Conservation (phyloP, 1,140 invertebrate genomes). For the Drosophila pseudoobscura region DNA sequence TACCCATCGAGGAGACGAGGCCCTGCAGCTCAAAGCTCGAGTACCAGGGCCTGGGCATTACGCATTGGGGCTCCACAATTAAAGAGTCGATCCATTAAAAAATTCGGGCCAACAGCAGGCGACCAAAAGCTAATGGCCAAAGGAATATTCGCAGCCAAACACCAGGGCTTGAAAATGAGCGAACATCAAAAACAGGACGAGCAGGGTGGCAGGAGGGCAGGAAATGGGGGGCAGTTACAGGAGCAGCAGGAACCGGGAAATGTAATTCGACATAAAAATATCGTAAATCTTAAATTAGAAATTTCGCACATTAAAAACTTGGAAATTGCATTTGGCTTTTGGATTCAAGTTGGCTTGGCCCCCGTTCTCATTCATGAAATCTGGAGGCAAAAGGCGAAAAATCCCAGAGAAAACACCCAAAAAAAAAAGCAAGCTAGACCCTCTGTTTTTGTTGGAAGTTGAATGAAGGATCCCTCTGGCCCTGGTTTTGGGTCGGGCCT, state of each 20-base stretch:
- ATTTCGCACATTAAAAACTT: conserved; percentile 82
- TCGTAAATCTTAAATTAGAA: conserved; percentile 82
- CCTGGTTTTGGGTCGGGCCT: conserved; percentile 13
- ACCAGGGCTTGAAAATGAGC: conserved; percentile 70
- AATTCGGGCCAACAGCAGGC: conserved; percentile 40
- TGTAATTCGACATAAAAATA: conserved; percentile 82
- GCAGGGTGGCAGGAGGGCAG: background rate
- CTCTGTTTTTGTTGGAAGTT: conserved; percentile 1
- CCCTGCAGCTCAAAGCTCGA: background rate
- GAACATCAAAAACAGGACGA: conserved; percentile 50
- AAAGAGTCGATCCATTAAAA: conserved; percentile 61
- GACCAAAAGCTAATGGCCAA: conserved; percentile 43
- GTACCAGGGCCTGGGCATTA: background rate
- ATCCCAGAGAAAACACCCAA: conserved; percentile 53
- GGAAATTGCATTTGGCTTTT: conserved; percentile 78
- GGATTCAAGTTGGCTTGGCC: conserved; percentile 26
- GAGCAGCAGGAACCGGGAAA: conserved; percentile 17
- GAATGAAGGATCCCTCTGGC: conserved; percentile 17
- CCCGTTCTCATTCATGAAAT: conserved; percentile 24
- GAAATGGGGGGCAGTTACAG: background rate
- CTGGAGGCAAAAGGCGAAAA: conserved; percentile 20
- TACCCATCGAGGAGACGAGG: conserved; percentile 22
- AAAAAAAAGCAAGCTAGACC: conserved; percentile 33
- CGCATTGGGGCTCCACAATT: conserved; percentile 46
- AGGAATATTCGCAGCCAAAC: conserved; percentile 68